phyloP scores from a whole-genome alignment of 2,888 invertebrate genomes.

The Plusia festucae region DNA sequence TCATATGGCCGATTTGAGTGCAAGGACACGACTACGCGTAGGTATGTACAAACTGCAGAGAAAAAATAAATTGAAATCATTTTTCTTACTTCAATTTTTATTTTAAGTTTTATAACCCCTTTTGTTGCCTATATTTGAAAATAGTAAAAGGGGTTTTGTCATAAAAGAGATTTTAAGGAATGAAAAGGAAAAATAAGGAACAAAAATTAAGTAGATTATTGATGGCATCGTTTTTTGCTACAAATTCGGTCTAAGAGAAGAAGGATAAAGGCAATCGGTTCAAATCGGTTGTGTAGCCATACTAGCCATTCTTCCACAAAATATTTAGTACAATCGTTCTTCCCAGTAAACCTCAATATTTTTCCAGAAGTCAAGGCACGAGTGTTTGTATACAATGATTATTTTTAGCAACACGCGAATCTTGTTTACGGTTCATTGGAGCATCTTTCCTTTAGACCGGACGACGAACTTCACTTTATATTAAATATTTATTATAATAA shows the following conservation, averaged over 20 bases:
- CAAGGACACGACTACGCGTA: neutral
- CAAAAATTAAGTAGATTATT: no score
- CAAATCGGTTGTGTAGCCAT: no score
- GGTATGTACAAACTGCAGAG: neutral
- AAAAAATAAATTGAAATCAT: no score
- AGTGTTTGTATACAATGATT: slow-evolving; percentile 1
- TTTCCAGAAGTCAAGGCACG: slow-evolving; percentile 2
- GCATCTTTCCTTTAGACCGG: slow-evolving; percentile 2
- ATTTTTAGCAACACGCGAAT: slow-evolving; percentile 4
- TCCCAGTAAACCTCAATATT: neutral
- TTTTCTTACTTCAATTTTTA: no score
- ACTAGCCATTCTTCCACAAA: neutral
- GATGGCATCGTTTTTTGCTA: no score
- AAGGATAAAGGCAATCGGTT: no score
- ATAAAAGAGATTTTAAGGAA: no score
- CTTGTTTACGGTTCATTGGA: neutral
- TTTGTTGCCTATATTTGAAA: no score
- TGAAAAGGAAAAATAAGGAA: no score
- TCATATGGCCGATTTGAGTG: slow-evolving; percentile 1
- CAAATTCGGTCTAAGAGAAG: no score
- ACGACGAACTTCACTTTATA: neutral
- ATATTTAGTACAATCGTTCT: neutral
- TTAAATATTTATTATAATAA: neutral
- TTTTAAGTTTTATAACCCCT: no score
- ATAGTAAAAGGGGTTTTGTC: no score